Percentiles rank a stretch among this genome's conserved stretches.
Conservation (phyloP, 2,888 invertebrate genomes). For the Synanthedon formicaeformis region DNA sequence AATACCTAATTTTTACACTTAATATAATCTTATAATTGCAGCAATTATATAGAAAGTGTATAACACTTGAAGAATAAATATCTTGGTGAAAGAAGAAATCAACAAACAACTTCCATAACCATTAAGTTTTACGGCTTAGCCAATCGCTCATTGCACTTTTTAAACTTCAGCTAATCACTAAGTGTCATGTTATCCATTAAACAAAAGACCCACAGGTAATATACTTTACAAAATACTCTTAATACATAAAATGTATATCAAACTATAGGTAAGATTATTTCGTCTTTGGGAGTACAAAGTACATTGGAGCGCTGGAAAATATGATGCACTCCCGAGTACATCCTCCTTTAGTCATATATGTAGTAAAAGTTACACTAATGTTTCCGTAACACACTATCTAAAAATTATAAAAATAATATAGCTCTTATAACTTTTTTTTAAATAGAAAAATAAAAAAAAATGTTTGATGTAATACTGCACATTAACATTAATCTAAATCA, state of each 20-base stretch:
- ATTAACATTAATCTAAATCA: conserved; percentile 63
- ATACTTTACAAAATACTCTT: conserved; percentile 33
- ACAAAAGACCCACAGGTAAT: conserved; percentile 20
- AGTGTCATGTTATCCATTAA: conserved; percentile 23
- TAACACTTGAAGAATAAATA: conserved; percentile 52
- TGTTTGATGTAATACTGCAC: conserved; percentile 64
- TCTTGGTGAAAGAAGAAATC: conserved; percentile 39
- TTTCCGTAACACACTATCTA: conserved; percentile 32
- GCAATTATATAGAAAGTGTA: conserved; percentile 46
- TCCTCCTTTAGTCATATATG: conserved; percentile 21
- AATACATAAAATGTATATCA: conserved; percentile 24
- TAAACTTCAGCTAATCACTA: conserved; percentile 21
- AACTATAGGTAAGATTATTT: conserved; percentile 14
- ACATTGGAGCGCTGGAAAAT: conserved; percentile 36
- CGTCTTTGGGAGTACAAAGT: conserved; percentile 44
- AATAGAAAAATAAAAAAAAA: conserved; percentile 59
- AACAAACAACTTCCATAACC: conserved; percentile 43
- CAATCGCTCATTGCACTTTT: conserved; percentile 61
- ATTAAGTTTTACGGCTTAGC: conserved; percentile 57
- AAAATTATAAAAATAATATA: conserved; percentile 62
- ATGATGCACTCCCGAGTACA: conserved; percentile 22
- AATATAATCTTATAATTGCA: conserved; percentile 33
- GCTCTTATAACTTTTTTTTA: conserved; percentile 40
- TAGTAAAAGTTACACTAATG: conserved; percentile 28
- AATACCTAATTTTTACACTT: background rate